phyloP scores from a whole-genome alignment of 2,797 vertebrate genomes.

The Urocyon cinereoargenteus region DNA sequence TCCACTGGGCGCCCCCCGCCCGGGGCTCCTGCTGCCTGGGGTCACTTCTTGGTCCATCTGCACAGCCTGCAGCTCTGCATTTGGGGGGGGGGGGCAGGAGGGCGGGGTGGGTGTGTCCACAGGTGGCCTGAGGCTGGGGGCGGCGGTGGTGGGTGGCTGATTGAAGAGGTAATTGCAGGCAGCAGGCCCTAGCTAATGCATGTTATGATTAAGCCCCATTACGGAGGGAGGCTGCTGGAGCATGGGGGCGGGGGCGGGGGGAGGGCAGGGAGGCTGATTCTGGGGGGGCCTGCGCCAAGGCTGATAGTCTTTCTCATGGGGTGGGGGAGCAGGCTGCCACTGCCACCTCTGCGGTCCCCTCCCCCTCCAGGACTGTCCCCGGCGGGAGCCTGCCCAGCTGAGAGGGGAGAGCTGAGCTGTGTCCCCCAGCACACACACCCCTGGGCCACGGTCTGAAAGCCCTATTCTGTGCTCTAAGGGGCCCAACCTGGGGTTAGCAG shows the following conservation, averaged over 20 bases:
- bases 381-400: not conserved
- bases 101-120: constrained; percentile 70
- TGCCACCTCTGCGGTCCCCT: not conserved
- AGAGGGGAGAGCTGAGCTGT: not conserved
- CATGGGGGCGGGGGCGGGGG: constrained; percentile 71
- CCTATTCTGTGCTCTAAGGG: constrained; percentile 1
- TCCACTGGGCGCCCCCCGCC: not conserved
- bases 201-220: constrained; percentile 88
- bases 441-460: not conserved
- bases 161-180: constrained; percentile 90
- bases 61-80: constrained; percentile 35
- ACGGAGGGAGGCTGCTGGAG: constrained; percentile 82
- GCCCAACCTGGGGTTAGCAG: not conserved
- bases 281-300: not conserved
- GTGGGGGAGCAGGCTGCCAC: not conserved
- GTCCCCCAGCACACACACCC: no score
- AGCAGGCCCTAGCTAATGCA: constrained; percentile 86
- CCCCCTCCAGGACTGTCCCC: not conserved
- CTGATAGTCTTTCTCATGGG: constrained; percentile 66
- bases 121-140: constrained; percentile 84
- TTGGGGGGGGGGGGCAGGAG: not conserved
- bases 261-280: not conserved
- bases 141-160: constrained; percentile 79
- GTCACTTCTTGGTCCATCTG: constrained; percentile 73
- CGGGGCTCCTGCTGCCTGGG: not conserved